A percentile compares a stretch with the other conserved stretches of the same genome.
Conservation (phyloP, 2,888 invertebrate genomes). For the Mechanitis mazaeus region DNA sequence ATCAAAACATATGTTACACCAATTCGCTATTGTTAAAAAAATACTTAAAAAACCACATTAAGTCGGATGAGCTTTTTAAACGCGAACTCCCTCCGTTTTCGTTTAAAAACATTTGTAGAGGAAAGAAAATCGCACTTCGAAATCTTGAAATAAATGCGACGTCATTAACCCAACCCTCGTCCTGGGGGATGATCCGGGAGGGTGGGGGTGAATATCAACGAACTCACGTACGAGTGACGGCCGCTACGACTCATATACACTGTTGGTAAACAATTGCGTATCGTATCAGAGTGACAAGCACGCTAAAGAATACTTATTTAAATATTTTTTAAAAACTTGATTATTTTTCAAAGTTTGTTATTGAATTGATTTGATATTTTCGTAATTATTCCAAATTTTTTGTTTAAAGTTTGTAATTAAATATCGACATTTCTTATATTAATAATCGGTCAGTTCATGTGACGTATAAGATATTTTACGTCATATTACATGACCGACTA, state of each 20-base stretch:
- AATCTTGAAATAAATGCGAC: slow-evolving; percentile 63
- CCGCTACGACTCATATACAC: slow-evolving; percentile 56
- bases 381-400: too few relatives aligned
- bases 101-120: slow-evolving; percentile 27
- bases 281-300: slow-evolving; percentile 11
- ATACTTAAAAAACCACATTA: not conserved
- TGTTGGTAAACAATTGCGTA: slow-evolving; percentile 73
- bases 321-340: too few relatives aligned
- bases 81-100: slow-evolving; percentile 7
- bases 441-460: too few relatives aligned
- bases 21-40: not conserved
- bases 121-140: slow-evolving; percentile 50
- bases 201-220: slow-evolving; percentile 65
- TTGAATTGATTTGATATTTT: too few relatives aligned
- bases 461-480: too few relatives aligned
- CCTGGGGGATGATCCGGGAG: slow-evolving; percentile 50
- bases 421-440: too few relatives aligned
- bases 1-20: not conserved
- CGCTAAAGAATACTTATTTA: not conserved
- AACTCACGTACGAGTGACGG: slow-evolving; percentile 70
- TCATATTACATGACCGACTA: too few relatives aligned
- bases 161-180: slow-evolving; percentile 63
- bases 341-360: too few relatives aligned
- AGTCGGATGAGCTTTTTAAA: slow-evolving; percentile 11
- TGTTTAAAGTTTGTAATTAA: too few relatives aligned